Conservation (phyloP, 2,113 vertebrate species). For the Neolamprologus fasciatus region DNA sequence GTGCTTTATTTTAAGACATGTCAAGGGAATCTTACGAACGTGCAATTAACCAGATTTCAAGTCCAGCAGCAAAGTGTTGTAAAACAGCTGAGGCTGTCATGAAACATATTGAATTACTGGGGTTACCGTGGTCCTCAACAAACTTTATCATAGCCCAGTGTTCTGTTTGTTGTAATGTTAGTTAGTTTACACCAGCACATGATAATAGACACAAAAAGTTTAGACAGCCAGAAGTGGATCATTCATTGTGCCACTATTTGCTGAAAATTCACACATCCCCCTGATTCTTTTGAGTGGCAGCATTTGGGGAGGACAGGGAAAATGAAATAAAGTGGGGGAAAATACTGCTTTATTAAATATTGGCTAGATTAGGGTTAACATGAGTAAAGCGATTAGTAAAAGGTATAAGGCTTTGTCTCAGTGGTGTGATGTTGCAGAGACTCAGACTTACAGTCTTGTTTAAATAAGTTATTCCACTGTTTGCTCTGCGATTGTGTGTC, state of each 20-base stretch:
- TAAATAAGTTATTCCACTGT: neutral
- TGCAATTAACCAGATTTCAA: conserved; percentile 14
- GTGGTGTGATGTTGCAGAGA: neutral
- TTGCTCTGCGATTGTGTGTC: neutral
- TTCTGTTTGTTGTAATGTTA: neutral
- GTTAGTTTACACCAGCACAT: neutral
- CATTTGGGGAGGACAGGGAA: neutral
- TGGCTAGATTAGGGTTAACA: neutral
- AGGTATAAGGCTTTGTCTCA: neutral
- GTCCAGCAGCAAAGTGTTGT: neutral
- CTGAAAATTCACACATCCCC: neutral
- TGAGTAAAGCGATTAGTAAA: neutral
- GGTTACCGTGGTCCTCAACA: neutral
- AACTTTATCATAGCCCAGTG: neutral
- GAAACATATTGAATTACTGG: neutral
- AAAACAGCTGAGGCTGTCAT: neutral
- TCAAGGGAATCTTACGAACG: conserved; percentile 45
- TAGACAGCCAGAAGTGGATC: neutral
- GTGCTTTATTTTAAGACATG: conserved; percentile 56
- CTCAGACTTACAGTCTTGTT: neutral
- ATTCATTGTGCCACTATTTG: neutral
- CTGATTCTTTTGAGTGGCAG: neutral
- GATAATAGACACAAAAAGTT: neutral
- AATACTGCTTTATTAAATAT: neutral
- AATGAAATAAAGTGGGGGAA: neutral